Percentiles rank a stretch among this genome's conserved stretches.
Conservation (phyloP, 2,888 invertebrate genomes). For the Laspeyria flexula region DNA sequence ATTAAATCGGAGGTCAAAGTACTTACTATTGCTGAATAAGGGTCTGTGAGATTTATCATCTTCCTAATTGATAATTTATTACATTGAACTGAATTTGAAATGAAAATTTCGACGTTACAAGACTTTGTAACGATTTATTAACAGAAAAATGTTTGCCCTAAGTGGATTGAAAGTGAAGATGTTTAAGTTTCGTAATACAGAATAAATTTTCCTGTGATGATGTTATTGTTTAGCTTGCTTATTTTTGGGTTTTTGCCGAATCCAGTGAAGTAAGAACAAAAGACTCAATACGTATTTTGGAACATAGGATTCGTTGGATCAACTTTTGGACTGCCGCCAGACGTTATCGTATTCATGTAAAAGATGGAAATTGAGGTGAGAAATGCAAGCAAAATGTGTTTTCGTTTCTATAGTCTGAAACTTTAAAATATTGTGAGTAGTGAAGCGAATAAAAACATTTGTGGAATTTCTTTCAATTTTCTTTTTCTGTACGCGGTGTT, state of each 20-base stretch:
- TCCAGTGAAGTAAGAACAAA: conserved; percentile 42
- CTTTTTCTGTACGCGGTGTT: not conserved
- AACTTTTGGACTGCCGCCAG: conserved; percentile 68
- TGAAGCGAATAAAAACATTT: conserved; percentile 3
- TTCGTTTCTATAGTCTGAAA: conserved; percentile 16
- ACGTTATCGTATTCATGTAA: conserved; percentile 76
- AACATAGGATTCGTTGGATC: conserved; percentile 39
- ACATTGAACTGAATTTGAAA: conserved; percentile 40
- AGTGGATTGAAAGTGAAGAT: conserved; percentile 27
- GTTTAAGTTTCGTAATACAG: conserved; percentile 1
- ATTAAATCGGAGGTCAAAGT: conserved; percentile 57
- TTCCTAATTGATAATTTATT: conserved; percentile 51
- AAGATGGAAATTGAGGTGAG: conserved; percentile 76
- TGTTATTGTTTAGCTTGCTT: conserved; percentile 8
- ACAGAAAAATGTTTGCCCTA: conserved; percentile 25
- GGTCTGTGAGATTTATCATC: conserved; percentile 39
- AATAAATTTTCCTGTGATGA: not conserved
- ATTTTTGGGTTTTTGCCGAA: conserved; percentile 1
- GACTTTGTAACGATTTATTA: conserved; percentile 29
- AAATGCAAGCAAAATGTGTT: conserved; percentile 50
- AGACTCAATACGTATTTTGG: conserved; percentile 38
- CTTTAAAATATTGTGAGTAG: conserved; percentile 39
- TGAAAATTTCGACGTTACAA: conserved; percentile 36
- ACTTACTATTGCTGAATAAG: conserved; percentile 46
- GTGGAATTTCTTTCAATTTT: not conserved